phyloP scores from a whole-genome alignment of 2,888 invertebrate species.

The Axea sp. region DNA sequence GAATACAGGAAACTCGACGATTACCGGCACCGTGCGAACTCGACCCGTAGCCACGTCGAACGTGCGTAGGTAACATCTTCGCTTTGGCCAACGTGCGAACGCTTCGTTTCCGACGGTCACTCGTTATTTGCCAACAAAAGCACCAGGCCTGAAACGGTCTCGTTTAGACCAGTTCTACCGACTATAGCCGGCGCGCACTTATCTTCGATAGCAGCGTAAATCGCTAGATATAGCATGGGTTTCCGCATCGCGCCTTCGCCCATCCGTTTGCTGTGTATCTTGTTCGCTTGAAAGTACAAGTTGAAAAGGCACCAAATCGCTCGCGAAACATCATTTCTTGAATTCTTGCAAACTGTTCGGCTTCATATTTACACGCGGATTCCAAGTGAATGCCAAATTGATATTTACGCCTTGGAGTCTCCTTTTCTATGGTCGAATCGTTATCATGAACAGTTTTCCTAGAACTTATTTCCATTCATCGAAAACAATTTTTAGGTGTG shows the following conservation, averaged over 20 bases:
- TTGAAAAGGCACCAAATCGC: slow-evolving; percentile 48
- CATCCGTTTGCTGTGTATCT: slow-evolving; percentile 19
- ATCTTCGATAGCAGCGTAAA: slow-evolving; percentile 60
- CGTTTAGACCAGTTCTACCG: slow-evolving; percentile 60
- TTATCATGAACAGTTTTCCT: too few species aligned
- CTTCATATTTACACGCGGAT: slow-evolving; percentile 26
- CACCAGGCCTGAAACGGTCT: slow-evolving; percentile 51
- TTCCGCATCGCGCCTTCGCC: slow-evolving; percentile 55
- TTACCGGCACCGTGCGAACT: slow-evolving; percentile 59
- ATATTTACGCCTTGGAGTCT: too few species aligned
- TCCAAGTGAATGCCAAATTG: slow-evolving; percentile 33
- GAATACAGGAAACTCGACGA: slow-evolving; percentile 53
- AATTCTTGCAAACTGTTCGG: slow-evolving; percentile 36
- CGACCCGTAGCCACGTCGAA: slow-evolving; percentile 35
- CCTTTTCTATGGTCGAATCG: too few species aligned
- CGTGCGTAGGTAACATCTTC: slow-evolving; percentile 44
- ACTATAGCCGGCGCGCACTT: slow-evolving; percentile 28
- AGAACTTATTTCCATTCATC: too few species aligned
- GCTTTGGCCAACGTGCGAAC: slow-evolving; percentile 53
- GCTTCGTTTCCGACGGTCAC: slow-evolving; percentile 55
- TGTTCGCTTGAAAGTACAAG: slow-evolving; percentile 49
- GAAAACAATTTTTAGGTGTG: too few species aligned
- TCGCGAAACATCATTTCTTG: slow-evolving; percentile 39
- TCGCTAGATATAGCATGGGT: slow-evolving; percentile 48
- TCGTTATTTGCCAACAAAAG: slow-evolving; percentile 60